Percentiles rank a stretch among this genome's conserved stretches.
Evolutionary conservation across 2,797 vertebrate genomes (phyloP).

Genomic region (Peromyscus nudipes): DNA sequence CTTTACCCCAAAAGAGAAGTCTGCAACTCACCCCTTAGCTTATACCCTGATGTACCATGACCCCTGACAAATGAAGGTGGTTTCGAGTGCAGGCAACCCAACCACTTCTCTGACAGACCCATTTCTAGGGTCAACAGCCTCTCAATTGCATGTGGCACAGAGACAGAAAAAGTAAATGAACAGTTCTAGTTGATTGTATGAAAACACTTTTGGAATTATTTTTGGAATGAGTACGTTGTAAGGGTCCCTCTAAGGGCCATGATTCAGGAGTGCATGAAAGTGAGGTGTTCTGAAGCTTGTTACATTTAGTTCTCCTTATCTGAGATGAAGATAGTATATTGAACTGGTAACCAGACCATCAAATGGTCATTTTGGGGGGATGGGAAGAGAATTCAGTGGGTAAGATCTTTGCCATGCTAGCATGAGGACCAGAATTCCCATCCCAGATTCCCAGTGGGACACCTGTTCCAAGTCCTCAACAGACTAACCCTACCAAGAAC

Average conservation of each 20-base stretch:
- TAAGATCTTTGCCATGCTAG: no score
- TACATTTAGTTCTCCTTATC: background rate
- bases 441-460: no score
- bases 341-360: background rate
- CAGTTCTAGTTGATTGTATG: background rate
- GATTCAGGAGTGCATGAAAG: background rate
- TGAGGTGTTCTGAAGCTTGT: background rate
- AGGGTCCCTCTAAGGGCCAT: background rate
- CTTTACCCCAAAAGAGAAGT: background rate
- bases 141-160: background rate
- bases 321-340: background rate
- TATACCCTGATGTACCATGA: no score
- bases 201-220: background rate
- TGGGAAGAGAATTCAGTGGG: no score
- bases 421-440: no score
- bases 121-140: background rate
- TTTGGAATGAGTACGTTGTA: background rate
- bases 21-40: background rate
- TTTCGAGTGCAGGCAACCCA: background rate
- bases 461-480: no score
- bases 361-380: background rate
- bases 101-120: background rate
- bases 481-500: no score
- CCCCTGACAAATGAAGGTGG: background rate
- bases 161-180: background rate